These are phyloP conservation scores for Lampris incognitus DNA, from an alignment of 2,113 vertebrate genomes.

Conservation along the genomic window DNA sequence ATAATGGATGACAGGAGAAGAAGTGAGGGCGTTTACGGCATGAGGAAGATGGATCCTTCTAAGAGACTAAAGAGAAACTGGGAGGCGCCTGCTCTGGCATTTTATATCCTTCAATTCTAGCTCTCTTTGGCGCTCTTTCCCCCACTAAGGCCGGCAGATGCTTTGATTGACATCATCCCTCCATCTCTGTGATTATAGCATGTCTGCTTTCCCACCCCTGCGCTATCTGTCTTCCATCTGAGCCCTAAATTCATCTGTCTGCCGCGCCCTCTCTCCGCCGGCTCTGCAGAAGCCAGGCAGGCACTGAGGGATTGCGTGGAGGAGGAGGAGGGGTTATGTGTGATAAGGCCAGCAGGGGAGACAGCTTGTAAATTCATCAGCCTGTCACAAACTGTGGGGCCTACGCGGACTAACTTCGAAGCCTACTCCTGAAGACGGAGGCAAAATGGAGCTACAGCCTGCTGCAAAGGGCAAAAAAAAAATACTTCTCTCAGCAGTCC, in stretches of 20 bases:
- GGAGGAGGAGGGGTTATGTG: conserved; percentile 24
- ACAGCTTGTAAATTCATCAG: conserved; percentile 46
- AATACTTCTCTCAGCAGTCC: neutral
- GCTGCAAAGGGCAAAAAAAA: rapidly evolving
- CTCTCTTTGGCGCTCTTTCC: conserved; percentile 29
- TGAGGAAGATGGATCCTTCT: conserved; percentile 54
- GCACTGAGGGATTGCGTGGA: conserved; percentile 29
- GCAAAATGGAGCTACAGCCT: conserved; percentile 16
- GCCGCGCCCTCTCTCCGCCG: conserved; percentile 4
- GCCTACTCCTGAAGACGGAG: conserved; percentile 10
- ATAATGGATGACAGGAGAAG: conserved; percentile 57
- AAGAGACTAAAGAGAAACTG: conserved; percentile 29
- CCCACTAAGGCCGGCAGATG: conserved; percentile 20
- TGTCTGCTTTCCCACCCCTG: conserved; percentile 46
- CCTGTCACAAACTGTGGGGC: conserved; percentile 51
- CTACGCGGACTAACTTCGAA: conserved; percentile 1
- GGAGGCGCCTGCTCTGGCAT: conserved; percentile 57
- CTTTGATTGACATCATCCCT: conserved; percentile 60
- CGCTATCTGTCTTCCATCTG: conserved; percentile 53
- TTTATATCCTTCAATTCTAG: conserved; percentile 54
- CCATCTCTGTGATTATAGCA: conserved; percentile 62
- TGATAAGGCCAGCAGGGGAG: conserved; percentile 42
- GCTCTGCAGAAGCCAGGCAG: conserved; percentile 17
- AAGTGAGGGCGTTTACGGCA: conserved; percentile 49
- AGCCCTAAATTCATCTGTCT: conserved; percentile 45